Evolutionary conservation across 1,140 invertebrate species (phyloP).

Genomic region (Hylaeus anthracinus): DNA sequence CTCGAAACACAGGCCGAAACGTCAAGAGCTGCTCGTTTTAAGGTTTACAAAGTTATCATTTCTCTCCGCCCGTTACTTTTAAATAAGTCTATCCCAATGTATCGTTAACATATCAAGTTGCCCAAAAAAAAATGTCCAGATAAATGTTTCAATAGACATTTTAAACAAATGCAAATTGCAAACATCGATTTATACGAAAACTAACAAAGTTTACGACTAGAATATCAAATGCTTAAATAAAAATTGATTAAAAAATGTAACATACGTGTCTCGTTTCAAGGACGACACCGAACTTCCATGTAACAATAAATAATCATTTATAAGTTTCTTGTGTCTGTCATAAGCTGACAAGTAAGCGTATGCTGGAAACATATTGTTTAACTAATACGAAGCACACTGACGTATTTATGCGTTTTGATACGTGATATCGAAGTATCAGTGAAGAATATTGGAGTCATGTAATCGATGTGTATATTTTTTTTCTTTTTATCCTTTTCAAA

Average conservation of each 20-base stretch:
- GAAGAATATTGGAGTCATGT: background rate
- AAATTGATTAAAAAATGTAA: slow-evolving; percentile 58
- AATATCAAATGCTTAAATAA: background rate
- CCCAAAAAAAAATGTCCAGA: background rate
- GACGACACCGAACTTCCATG: slow-evolving; percentile 66
- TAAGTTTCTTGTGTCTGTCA: slow-evolving; percentile 76
- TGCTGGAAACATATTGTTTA: slow-evolving; percentile 70
- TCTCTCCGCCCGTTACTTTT: slow-evolving; percentile 29
- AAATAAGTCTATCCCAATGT: slow-evolving; percentile 8
- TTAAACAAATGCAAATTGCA: background rate
- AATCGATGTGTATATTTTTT: background rate
- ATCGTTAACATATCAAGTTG: background rate
- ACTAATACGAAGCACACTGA: background rate
- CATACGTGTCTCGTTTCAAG: slow-evolving; percentile 76
- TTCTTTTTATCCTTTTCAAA: too few relatives aligned
- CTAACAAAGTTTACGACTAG: background rate
- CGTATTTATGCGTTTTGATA: background rate
- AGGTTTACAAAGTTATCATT: slow-evolving; percentile 54
- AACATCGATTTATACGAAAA: background rate
- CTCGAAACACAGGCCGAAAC: slow-evolving; percentile 73
- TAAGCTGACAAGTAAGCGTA: slow-evolving; percentile 75
- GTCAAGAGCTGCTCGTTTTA: slow-evolving; percentile 70
- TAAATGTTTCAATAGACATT: background rate
- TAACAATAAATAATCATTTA: slow-evolving; percentile 74
- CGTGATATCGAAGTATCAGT: background rate